phyloP scores from a whole-genome alignment of 2,888 invertebrate species.

The Spodoptera picta region DNA sequence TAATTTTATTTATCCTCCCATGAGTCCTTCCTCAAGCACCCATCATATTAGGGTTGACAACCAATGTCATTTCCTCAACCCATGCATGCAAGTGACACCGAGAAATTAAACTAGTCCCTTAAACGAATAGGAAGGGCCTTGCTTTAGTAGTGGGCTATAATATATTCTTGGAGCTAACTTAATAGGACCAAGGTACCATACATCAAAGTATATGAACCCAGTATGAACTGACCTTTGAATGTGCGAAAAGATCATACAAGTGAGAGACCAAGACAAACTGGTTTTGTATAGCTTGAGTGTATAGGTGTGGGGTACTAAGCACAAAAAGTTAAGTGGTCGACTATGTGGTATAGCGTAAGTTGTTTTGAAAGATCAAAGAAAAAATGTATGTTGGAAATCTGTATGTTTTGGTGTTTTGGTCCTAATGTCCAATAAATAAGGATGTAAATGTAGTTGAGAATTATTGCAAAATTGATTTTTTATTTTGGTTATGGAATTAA shows the following conservation, averaged over 20 bases:
- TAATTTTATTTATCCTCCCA: not conserved
- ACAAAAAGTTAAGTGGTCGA: constrained; percentile 44
- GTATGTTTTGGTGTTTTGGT: no score
- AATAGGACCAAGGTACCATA: constrained; percentile 25
- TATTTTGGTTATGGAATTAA: no score
- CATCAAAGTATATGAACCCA: no score
- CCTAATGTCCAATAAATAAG: no score
- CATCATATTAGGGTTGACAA: constrained; percentile 1
- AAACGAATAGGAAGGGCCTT: constrained; percentile 18
- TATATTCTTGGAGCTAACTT: constrained; percentile 43
- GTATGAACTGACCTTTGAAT: no score
- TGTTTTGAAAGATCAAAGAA: constrained; percentile 2
- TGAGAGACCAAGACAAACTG: no score
- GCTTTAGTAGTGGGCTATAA: constrained; percentile 8
- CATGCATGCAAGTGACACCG: constrained; percentile 31
- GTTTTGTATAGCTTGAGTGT: no score
- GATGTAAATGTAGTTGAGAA: no score
- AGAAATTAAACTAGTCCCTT: constrained; percentile 29
- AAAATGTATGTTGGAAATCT: not conserved
- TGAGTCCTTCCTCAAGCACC: constrained; percentile 1
- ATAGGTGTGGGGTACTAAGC: constrained; percentile 1
- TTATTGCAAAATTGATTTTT: no score
- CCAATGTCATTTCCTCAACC: constrained; percentile 13
- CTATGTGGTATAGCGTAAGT: not conserved
- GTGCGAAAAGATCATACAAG: no score